phyloP scores from a whole-genome alignment of 2,888 invertebrate genomes.

The Spisula subtruncata region DNA sequence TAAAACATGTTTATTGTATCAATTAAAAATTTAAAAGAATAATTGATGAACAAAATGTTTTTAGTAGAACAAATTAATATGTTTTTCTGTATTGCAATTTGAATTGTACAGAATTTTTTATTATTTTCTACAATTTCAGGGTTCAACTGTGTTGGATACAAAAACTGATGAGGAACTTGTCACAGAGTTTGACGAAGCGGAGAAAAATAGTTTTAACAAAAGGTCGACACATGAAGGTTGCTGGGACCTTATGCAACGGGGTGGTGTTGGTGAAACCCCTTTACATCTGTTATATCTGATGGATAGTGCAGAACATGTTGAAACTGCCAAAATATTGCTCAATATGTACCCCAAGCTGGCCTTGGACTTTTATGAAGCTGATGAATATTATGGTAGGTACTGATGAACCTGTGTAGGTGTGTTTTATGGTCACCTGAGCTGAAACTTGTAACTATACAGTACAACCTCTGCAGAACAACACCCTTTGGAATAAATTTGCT shows the following conservation, averaged over 20 bases:
- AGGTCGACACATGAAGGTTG: constrained; percentile 91
- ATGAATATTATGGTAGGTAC: constrained; percentile 95
- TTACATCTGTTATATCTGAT: constrained; percentile 98
- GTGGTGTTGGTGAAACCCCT: constrained; percentile 97
- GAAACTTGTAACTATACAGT: too few relatives aligned
- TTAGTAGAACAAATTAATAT: too few relatives aligned
- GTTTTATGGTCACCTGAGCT: too few relatives aligned
- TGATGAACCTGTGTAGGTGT: too few relatives aligned
- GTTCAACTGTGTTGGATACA: constrained; percentile 71
- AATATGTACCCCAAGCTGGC: constrained; percentile 96
- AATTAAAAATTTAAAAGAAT: too few relatives aligned
- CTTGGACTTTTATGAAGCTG: constrained; percentile 98
- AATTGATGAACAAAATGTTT: too few relatives aligned
- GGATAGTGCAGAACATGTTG: constrained; percentile 94
- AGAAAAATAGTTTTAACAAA: constrained; percentile 76
- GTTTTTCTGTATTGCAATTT: too few relatives aligned
- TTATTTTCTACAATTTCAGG: constrained; percentile 45
- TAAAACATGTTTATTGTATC: too few relatives aligned
- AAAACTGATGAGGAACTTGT: constrained; percentile 77
- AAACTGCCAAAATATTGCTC: constrained; percentile 95
- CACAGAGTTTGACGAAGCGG: constrained; percentile 76
- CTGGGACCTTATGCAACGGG: constrained; percentile 99
- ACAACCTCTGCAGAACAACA: too few relatives aligned
- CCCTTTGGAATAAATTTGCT: too few relatives aligned
- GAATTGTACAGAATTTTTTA: not conserved